Percentiles rank a stretch among this genome's conserved stretches.
These are phyloP conservation scores for Pheosia gnoma DNA, from an alignment of 2,888 invertebrate species.

Conservation along the genomic window DNA sequence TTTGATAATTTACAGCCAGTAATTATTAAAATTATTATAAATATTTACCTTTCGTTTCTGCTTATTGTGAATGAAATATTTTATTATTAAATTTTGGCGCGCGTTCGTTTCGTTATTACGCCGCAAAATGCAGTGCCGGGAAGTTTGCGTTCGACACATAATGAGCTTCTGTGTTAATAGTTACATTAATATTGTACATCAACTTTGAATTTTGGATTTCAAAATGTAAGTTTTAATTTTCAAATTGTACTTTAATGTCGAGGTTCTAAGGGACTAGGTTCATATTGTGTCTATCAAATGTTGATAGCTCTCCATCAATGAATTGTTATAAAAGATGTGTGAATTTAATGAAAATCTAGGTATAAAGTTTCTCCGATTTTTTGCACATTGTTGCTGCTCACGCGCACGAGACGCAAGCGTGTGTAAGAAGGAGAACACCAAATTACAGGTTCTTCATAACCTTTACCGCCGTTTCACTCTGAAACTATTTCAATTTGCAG, in stretches of 20 bases:
- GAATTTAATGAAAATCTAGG: too few species aligned
- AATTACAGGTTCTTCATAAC: not conserved
- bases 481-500: constrained; percentile 34
- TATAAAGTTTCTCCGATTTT: too few species aligned
- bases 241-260: too few species aligned
- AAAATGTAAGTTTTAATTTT: too few species aligned
- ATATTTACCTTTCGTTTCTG: constrained; percentile 3
- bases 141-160: not conserved
- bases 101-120: not conserved
- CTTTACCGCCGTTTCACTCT: not conserved
- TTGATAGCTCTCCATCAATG: too few species aligned
- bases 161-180: not conserved
- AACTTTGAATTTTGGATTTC: not conserved
- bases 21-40: constrained; percentile 9
- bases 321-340: too few species aligned
- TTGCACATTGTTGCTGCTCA: too few species aligned
- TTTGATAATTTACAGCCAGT: not conserved
- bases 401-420: not conserved
- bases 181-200: not conserved
- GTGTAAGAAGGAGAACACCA: not conserved
- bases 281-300: too few species aligned
- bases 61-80: constrained; percentile 5
- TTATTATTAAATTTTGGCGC: constrained; percentile 9
- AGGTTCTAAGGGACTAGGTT: too few species aligned
- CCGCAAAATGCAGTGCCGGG: not conserved